Evolutionary conservation across 1,140 invertebrate genomes (phyloP), one percentile per base, ranked within the genome.

Genomic region (Heliconius hewitsoni): DNA sequence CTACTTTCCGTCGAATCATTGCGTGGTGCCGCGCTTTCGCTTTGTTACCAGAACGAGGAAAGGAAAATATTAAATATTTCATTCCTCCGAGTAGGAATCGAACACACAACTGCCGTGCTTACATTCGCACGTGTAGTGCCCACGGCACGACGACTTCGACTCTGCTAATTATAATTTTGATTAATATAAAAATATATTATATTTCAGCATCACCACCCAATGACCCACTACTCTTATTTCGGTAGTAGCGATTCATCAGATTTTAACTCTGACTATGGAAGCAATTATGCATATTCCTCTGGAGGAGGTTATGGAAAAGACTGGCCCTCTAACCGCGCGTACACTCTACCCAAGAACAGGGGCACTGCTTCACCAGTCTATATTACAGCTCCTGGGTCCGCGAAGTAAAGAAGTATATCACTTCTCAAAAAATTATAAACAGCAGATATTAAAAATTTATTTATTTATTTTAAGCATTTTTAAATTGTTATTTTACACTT

Each of bases 271-370:
- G 93, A 93, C 73, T 93, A 93, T 75, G 86, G 85, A 0, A 94
- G 82, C 75, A 90, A 79, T 55, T 93, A 92, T 71, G 82, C 90
- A 0, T 93, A 93, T 71, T 89, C 90, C 0, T 87, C 90, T 0
- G 87, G 86, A 0, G 87, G 85, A 3, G 92, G 87, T 0, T 94
- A 95, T 76, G 87, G 87, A 1, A 95, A 95, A 78, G 94, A 95
- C 70, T 95, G 93, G 91, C 91, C 93, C 3, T 90, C 94, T 0
- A 94, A 94, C 72, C 88, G 94, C 71, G 94, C 93, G 0, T 95
- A 95, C 71, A 84, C 83, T 8, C 73, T 89, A 37, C 83, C 89
- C 8, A 94, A 93, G 71, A 85, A 90, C 55, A 88, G 92, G 66
- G 87, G 86, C 0, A 89, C 92, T 0, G 82, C 87, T 0, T 77